Evolutionary conservation across 2,113 vertebrate genomes (phyloP), one percentile per base, ranked within the genome.

Genomic region (Sinocyclocheilus grahami): DNA sequence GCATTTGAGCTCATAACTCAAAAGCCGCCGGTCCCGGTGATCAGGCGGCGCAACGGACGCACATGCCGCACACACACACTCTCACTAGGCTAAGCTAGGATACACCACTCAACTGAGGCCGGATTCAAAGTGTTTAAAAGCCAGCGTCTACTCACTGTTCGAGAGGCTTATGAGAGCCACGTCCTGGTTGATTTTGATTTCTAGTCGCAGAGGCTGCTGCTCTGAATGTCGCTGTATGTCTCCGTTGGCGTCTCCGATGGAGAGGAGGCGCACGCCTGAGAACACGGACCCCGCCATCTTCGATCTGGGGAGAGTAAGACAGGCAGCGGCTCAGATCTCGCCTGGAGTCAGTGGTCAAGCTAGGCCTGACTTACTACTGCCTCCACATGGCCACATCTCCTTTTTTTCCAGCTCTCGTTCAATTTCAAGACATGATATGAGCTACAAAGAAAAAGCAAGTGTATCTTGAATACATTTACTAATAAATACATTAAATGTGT

Each of bases 141-240:
- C 33, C 42, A 20, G 33, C 11, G 0, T 85, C 67, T 86, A 91
- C 95, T 95, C 90, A 96, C 96, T 95, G 94, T 96, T 97, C 90
- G 96, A 96, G 88, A 97, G 95, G 89, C 95, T 96, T 93, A 95
- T 91, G 88, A 96, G 93, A 69, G 96, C 96, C 63, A 95, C 94
- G 81, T 98, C 97, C 77, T 95, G 96, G 33, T 95, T 96, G 81
- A 95, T 96, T 86, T 96, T 96, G 53, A 97, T 95, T 91, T 97
- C 97, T 86, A 97, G 92, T 85, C 96, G 96, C 90, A 98, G 92
- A 20, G 97, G 96, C 91, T 97, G 96, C 93, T 98, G 97, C 93
- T 97, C 97, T 27, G 97, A 97, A 93, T 97, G 97, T 87, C 97
- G 93, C 94, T 98, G 97, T 89, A 98, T 97, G 92, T 98, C 97